Conservation (phyloP, 1,140 invertebrate species). For the Ephestia elutella region DNA sequence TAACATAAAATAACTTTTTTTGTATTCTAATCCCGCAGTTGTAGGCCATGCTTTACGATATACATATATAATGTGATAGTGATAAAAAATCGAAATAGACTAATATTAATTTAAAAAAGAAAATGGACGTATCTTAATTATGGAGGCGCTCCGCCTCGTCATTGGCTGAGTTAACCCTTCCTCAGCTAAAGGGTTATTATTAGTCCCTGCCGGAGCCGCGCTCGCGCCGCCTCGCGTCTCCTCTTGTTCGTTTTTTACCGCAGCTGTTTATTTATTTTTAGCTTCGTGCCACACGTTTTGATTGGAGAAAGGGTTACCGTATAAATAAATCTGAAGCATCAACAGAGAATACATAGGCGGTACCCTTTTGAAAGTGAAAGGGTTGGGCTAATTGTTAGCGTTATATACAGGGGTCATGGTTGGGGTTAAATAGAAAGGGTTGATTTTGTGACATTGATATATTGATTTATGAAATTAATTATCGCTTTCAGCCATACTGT, state of each 20-base stretch:
- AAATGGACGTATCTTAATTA: slow-evolving; percentile 10
- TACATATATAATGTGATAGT: no score
- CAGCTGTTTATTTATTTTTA: slow-evolving; percentile 43
- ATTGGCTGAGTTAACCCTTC: slow-evolving; percentile 64
- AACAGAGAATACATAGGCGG: slow-evolving; percentile 38
- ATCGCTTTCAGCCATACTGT: background rate
- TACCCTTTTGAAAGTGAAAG: slow-evolving; percentile 42
- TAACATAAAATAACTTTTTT: no score
- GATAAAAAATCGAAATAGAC: no score
- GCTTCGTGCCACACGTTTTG: slow-evolving; percentile 35
- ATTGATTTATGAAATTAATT: background rate
- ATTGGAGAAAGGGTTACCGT: slow-evolving; percentile 67
- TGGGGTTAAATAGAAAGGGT: slow-evolving; percentile 23
- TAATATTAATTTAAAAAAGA: background rate
- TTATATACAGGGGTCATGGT: slow-evolving; percentile 20
- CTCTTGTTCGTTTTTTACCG: slow-evolving; percentile 64
- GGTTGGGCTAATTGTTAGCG: slow-evolving; percentile 40
- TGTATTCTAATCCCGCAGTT: no score
- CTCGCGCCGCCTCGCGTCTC: slow-evolving; percentile 37
- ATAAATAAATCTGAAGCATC: slow-evolving; percentile 50
- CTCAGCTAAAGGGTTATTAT: slow-evolving; percentile 66
- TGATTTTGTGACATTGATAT: slow-evolving; percentile 4
- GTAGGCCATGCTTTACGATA: no score
- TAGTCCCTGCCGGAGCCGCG: slow-evolving; percentile 48
- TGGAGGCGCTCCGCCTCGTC: slow-evolving; percentile 44